These are phyloP conservation scores for Deilephila porcellus DNA, from an alignment of 2,888 invertebrate species.

Conservation along the genomic window DNA sequence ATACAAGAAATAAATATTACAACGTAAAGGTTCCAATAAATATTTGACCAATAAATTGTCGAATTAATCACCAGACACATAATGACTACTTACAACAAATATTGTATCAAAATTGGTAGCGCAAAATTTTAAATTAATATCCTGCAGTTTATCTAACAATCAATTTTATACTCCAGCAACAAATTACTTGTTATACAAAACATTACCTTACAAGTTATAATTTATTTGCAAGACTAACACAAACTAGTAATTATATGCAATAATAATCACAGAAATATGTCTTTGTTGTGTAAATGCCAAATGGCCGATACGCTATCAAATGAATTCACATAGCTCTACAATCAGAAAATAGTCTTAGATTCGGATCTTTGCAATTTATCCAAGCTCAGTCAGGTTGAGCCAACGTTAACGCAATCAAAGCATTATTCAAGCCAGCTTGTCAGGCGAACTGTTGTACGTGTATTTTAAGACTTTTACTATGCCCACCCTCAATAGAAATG, in stretches of 20 bases:
- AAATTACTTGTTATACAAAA: conserved; percentile 14
- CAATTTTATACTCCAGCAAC: neutral
- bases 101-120: neutral
- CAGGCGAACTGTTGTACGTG: conserved; percentile 30
- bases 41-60: neutral
- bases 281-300: conserved; percentile 3
- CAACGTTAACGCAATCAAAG: conserved; percentile 31
- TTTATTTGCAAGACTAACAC: conserved; percentile 5
- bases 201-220: conserved; percentile 18
- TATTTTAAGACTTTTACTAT: conserved; percentile 36
- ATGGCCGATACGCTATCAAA: neutral
- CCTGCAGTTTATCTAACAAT: conserved; percentile 6
- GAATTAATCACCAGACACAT: neutral
- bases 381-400: conserved; percentile 27
- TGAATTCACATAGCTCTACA: conserved; percentile 1
- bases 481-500: conserved; percentile 38
- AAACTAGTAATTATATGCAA: conserved; percentile 14
- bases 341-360: conserved; percentile 25
- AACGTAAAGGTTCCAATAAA: no score
- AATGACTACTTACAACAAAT: neutral
- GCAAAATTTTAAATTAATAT: conserved; percentile 17
- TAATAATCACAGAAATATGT: conserved; percentile 18
- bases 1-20: no score
- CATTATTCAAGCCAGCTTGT: conserved; percentile 29
- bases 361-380: conserved; percentile 27